These are phyloP conservation scores for Eupeodes latifasciatus DNA, from an alignment of 2,888 invertebrate genomes.

Conservation along the genomic window DNA sequence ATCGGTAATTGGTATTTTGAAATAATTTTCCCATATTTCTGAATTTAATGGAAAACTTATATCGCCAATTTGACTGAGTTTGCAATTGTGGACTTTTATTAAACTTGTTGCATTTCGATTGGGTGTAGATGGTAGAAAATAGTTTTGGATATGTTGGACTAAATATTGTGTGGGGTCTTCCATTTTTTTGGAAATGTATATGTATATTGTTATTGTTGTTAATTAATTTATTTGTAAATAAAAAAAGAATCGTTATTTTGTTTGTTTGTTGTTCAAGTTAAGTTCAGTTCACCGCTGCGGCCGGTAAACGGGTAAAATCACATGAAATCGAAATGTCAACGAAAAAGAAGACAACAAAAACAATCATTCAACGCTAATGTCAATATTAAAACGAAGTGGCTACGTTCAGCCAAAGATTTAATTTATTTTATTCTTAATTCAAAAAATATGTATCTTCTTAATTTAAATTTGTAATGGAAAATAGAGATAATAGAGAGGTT, in stretches of 20 bases:
- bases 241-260: neutral
- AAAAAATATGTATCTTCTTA: too few species aligned
- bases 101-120: slow-evolving; percentile 77
- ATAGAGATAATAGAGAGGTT: too few species aligned
- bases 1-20: slow-evolving; percentile 74
- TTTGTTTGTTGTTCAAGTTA: neutral
- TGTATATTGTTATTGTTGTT: neutral
- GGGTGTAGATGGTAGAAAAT: slow-evolving; percentile 27
- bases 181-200: slow-evolving; percentile 21
- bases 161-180: slow-evolving; percentile 51
- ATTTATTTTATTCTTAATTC: too few species aligned
- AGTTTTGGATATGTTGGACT: slow-evolving; percentile 27
- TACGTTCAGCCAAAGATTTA: neutral
- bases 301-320: neutral
- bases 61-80: slow-evolving; percentile 86
- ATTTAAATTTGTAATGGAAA: too few species aligned
- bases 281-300: too few species aligned
- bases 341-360: neutral
- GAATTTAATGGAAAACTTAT: slow-evolving; percentile 87
- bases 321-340: neutral
- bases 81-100: slow-evolving; percentile 87
- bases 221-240: neutral
- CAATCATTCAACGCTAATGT: slow-evolving; percentile 5
- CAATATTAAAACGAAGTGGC: neutral
- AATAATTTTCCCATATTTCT: slow-evolving; percentile 86